Percentiles rank a stretch among this genome's conserved stretches.
Evolutionary conservation across 2,113 vertebrate species (phyloP).

Genomic region (Ceyx margarethae): DNA sequence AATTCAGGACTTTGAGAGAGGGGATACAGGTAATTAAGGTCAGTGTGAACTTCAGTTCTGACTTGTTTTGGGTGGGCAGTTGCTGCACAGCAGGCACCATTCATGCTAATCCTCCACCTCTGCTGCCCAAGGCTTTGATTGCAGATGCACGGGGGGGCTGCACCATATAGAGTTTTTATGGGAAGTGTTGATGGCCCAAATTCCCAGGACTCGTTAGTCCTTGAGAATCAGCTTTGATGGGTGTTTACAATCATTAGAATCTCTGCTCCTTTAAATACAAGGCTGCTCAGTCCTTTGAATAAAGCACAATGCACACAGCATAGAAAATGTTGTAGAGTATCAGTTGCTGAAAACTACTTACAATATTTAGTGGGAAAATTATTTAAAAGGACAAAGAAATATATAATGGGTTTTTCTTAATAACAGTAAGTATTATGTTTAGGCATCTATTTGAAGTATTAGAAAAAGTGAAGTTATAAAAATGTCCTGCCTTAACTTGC

Average conservation of each 20-base stretch:
- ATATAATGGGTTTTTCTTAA: background rate
- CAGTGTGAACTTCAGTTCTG: background rate
- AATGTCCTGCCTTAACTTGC: background rate
- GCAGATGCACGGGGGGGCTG: accelerated
- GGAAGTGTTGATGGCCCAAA: background rate
- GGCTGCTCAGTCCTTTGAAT: background rate
- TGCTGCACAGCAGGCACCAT: background rate
- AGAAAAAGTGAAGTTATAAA: background rate
- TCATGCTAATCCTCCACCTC: background rate
- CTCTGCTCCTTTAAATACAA: background rate
- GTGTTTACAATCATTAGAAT: background rate
- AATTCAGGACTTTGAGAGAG: background rate
- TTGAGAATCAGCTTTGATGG: background rate
- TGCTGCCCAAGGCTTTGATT: background rate
- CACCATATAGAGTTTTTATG: background rate
- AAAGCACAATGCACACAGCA: background rate
- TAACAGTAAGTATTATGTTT: background rate
- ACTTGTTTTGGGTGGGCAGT: background rate
- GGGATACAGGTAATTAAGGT: background rate
- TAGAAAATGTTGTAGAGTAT: background rate
- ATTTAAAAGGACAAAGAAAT: background rate
- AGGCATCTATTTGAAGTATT: background rate
- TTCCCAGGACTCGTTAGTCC: background rate
- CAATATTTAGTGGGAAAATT: background rate
- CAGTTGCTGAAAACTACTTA: background rate